Percentiles rank a stretch among this genome's conserved stretches.
phyloP scores from a whole-genome alignment of 2,113 vertebrate species.

The Ptychochromis oligacanthus region DNA sequence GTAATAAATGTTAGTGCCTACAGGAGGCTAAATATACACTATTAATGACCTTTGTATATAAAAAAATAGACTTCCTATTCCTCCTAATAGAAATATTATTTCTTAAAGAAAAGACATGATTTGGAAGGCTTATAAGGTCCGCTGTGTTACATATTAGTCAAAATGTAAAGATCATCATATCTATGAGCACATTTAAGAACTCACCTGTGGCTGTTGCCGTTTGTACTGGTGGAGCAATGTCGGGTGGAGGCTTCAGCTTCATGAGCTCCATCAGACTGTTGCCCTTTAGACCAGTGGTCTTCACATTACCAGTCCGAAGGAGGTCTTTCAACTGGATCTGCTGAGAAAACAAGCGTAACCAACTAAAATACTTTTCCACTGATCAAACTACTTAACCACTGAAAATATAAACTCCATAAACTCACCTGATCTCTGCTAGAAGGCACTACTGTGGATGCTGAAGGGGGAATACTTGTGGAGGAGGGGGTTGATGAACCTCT shows the following conservation, averaged over 20 bases:
- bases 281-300: conserved; percentile 79
- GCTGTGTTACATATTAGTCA: background rate
- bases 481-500: conserved; percentile 80
- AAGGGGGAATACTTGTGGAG: conserved; percentile 72
- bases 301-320: conserved; percentile 86
- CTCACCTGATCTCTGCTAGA: conserved; percentile 89
- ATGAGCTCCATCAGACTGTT: conserved; percentile 98
- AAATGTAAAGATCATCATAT: background rate
- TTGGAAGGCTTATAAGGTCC: background rate
- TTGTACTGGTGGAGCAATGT: conserved; percentile 94
- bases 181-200: conserved; percentile 43
- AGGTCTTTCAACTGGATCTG: conserved; percentile 90
- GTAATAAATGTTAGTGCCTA: background rate
- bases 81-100: too few relatives aligned
- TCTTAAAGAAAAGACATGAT: too few relatives aligned
- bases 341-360: background rate
- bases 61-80: too few relatives aligned
- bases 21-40: too few relatives aligned
- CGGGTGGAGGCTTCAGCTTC: conserved; percentile 96
- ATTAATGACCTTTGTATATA: too few relatives aligned
- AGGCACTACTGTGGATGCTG: conserved; percentile 82
- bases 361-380: background rate
- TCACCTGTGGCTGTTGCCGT: conserved; percentile 92
- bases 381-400: background rate
- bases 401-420: background rate